phyloP scores from a whole-genome alignment of 2,113 vertebrate species.

The Empidonax alnorum region DNA sequence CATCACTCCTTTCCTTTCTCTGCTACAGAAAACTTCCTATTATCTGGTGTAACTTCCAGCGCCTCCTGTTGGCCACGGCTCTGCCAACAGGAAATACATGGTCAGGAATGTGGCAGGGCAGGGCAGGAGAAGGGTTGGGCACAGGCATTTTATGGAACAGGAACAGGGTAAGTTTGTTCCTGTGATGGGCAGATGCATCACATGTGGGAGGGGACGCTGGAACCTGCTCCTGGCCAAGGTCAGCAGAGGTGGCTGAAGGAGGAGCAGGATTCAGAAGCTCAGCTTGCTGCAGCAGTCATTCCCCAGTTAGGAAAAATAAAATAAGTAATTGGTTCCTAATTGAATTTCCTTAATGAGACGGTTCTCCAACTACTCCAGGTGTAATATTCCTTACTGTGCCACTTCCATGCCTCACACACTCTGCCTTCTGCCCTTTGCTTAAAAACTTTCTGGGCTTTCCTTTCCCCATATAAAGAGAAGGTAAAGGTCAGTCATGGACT shows the following conservation, averaged over 20 bases:
- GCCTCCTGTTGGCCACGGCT: not conserved
- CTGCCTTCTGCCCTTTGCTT: not conserved
- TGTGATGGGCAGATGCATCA: not conserved
- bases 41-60: not conserved
- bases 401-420: not conserved
- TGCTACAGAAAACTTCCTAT: not conserved
- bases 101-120: not conserved
- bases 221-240: not conserved
- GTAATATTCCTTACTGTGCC: not conserved
- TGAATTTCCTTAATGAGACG: not conserved
- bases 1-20: not conserved
- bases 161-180: not conserved
- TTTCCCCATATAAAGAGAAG: not conserved
- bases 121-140: not conserved
- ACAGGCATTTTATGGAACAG: not conserved
- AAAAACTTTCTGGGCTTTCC: not conserved
- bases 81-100: not conserved
- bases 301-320: not conserved
- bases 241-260: not conserved
- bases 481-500: not conserved
- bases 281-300: not conserved
- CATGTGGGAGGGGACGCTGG: not conserved
- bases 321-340: not conserved
- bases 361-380: not conserved
- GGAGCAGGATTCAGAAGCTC: not conserved